Evolutionary conservation across 2,797 vertebrate genomes (phyloP).

Genomic region (Octomys mimax): DNA sequence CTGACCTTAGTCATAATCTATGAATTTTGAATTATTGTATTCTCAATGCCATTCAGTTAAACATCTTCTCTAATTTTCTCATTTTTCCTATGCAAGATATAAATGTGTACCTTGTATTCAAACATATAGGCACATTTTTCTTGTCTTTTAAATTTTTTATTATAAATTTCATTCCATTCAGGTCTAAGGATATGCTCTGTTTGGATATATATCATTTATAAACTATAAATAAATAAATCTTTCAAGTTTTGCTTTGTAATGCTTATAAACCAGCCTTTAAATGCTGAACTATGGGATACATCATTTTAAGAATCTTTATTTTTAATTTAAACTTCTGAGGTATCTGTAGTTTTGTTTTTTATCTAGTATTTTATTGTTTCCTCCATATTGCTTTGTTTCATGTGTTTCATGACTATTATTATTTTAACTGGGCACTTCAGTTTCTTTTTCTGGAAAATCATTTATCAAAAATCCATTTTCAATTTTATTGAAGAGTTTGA

Average conservation of each 20-base stretch:
- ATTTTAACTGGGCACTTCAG: not conserved
- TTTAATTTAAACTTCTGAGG: not conserved
- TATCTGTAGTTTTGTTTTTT: conserved; percentile 24
- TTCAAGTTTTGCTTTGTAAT: conserved; percentile 31
- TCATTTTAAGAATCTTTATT: not conserved
- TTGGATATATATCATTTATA: not conserved
- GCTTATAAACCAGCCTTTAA: not conserved
- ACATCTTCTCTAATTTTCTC: conserved; percentile 18
- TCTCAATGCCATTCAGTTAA: conserved; percentile 27
- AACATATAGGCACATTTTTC: not conserved
- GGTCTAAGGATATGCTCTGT: not conserved
- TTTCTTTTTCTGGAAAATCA: not conserved
- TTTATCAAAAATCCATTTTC: not conserved
- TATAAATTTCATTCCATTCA: not conserved
- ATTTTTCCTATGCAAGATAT: conserved; percentile 32
- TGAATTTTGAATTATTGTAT: not conserved
- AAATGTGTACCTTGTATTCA: conserved; percentile 42
- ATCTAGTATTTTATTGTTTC: not conserved
- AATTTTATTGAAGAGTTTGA: no score
- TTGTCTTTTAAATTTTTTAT: conserved; percentile 1
- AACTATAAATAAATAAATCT: not conserved
- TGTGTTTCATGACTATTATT: not conserved
- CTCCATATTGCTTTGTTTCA: not conserved
- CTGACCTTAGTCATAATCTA: not conserved
- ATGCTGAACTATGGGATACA: not conserved